Evolutionary conservation across 2,113 vertebrate genomes (phyloP).

Genomic region (Carassius carassius): DNA sequence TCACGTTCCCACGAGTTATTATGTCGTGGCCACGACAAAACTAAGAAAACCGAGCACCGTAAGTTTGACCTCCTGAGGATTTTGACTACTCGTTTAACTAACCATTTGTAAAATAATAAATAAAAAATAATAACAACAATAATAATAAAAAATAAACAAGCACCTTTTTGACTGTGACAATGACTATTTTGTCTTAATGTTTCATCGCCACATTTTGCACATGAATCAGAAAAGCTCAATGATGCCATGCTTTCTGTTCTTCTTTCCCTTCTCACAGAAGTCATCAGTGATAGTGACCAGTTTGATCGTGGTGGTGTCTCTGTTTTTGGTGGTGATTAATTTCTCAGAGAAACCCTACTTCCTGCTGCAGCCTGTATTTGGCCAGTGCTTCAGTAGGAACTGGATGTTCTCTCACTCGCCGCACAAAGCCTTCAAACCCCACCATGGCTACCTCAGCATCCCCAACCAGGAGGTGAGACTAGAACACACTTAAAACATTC

Average conservation of each 20-base stretch:
- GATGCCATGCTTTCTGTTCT: constrained; percentile 50
- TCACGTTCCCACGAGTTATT: too few species aligned
- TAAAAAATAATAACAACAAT: not conserved
- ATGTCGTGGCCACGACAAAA: too few species aligned
- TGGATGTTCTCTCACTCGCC: constrained; percentile 80
- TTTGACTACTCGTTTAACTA: too few species aligned
- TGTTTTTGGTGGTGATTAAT: constrained; percentile 86
- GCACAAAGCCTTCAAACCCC: constrained; percentile 80
- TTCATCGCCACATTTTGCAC: not conserved
- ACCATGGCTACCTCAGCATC: constrained; percentile 88
- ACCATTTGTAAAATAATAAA: too few species aligned
- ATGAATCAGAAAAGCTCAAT: not conserved
- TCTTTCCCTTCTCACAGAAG: constrained; percentile 71
- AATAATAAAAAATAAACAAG: too few species aligned
- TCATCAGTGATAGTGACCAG: constrained; percentile 84
- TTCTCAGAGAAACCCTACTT: constrained; percentile 86
- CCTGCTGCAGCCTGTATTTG: constrained; percentile 84
- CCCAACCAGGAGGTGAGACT: constrained; percentile 90
- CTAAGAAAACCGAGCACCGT: too few species aligned
- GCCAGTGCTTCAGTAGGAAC: constrained; percentile 79
- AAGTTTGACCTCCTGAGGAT: too few species aligned
- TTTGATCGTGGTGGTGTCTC: constrained; percentile 80
- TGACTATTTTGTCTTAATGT: not conserved
- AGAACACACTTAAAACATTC: not conserved
- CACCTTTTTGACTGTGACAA: not conserved